These are phyloP conservation scores for Coelinius sp. DNA, from an alignment of 2,888 invertebrate species.

Conservation along the genomic window DNA sequence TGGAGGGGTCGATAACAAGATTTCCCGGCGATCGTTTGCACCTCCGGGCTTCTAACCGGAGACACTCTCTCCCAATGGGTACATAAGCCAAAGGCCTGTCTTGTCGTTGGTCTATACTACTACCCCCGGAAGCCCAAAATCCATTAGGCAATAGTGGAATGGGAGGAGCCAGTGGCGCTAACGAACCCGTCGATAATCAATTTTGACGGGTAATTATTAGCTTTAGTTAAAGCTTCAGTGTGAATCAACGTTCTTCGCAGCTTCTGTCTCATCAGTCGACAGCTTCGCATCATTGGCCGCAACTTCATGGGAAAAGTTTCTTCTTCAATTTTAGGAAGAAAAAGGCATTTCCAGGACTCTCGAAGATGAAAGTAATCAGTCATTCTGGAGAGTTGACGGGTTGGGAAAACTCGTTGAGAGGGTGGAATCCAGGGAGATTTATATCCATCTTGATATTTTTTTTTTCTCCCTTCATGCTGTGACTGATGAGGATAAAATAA, in stretches of 20 bases:
- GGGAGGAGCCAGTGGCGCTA: slow-evolving; percentile 49
- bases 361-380: slow-evolving; percentile 43
- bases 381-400: slow-evolving; percentile 35
- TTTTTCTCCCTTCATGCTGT: background rate
- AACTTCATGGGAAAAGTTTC: slow-evolving; percentile 28
- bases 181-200: slow-evolving; percentile 56
- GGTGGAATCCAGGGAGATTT: slow-evolving; percentile 32
- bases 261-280: background rate
- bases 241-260: slow-evolving; percentile 38
- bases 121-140: slow-evolving; percentile 39
- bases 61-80: slow-evolving; percentile 3
- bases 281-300: slow-evolving; percentile 13
- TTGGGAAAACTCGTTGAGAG: slow-evolving; percentile 11
- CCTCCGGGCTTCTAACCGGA: slow-evolving; percentile 15
- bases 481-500: background rate
- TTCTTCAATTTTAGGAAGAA: background rate
- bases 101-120: slow-evolving; percentile 28
- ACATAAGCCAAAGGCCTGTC: slow-evolving; percentile 31
- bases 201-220: slow-evolving; percentile 62
- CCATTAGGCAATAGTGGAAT: slow-evolving; percentile 40
- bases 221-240: slow-evolving; percentile 46
- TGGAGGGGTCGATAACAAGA: slow-evolving; percentile 35
- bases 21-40: slow-evolving; percentile 34
- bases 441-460: slow-evolving; percentile 33
- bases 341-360: slow-evolving; percentile 37